Evolutionary conservation across 2,797 vertebrate species (phyloP), one percentile per base, ranked within the genome.

Genomic region (Clamator glandarius): DNA sequence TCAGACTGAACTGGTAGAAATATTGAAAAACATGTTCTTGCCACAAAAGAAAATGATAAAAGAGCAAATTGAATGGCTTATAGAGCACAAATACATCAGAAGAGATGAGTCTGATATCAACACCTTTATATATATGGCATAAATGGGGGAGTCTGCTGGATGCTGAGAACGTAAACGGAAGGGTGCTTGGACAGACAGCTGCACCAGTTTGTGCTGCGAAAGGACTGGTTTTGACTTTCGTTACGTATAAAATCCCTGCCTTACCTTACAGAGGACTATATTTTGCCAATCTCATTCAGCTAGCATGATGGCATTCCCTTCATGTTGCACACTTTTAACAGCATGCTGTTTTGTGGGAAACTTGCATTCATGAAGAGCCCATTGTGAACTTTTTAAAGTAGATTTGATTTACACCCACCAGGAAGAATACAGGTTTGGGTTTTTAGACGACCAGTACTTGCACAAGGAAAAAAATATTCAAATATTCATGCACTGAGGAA

Each of bases 1-100:
- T 96, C 99, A 99, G 98, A 99, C 99, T 64, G 99, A 99, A 98
- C 98, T 99, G 97, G 99, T 99, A 97, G 99, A 99, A 98, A 99
- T 99, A 98, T 98, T 99, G 96, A 99, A 99, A 98, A 99, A 99
- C 97, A 99, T 99, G 99, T 99, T 99, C 98, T 98, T 99, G 97
- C 99, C 99, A 84, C 99, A 99, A 97, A 99, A 99, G 98, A 99
- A 99, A 98, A 99, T 99, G 99, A 99, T 99, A 98, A 99, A 99
- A 98, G 99, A 99, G 97, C 99, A 99, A 97, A 99, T 99, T 4
- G 99, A 99, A 97, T 99, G 99, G 99, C 99, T 99, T 93, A 99
- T 99, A 95, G 99, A 99, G 97, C 99, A 99, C 98, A 99, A 99
- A 96, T 99, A 99, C 97, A 99, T 99, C 96, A 98, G 99, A 97